Conservation (phyloP, 2,113 vertebrate species). For the Leucopsar rothschildi region DNA sequence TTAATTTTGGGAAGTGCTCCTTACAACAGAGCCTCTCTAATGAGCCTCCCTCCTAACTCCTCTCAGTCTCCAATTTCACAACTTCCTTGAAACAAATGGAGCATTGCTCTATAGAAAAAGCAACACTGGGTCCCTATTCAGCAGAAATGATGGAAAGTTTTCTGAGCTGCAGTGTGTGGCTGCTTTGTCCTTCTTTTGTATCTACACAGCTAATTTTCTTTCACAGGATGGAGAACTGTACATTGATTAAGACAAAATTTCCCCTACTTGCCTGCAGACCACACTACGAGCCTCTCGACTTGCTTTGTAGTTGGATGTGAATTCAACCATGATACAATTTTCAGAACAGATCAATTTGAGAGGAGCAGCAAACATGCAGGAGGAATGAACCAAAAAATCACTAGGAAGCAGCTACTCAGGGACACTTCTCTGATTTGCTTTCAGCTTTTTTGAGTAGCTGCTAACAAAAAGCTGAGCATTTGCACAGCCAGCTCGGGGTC, state of each 20-base stretch:
- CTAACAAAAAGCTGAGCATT: background rate
- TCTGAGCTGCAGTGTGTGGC: conserved; percentile 22
- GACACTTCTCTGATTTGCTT: background rate
- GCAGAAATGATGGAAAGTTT: conserved; percentile 51
- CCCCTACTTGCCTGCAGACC: background rate
- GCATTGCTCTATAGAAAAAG: conserved; percentile 46
- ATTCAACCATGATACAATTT: conserved; percentile 59
- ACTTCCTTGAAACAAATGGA: conserved; percentile 58
- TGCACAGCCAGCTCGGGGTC: background rate
- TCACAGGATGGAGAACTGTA: conserved; percentile 45
- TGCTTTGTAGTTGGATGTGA: conserved; percentile 27
- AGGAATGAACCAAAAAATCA: conserved; percentile 5
- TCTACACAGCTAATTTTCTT: conserved; percentile 24
- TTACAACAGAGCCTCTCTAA: conserved; percentile 18
- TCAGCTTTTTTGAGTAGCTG: background rate
- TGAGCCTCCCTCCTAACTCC: conserved; percentile 14
- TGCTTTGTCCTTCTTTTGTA: conserved; percentile 53
- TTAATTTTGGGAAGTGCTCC: conserved; percentile 29
- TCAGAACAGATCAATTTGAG: conserved; percentile 27
- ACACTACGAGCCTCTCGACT: background rate
- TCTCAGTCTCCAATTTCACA: conserved; percentile 32
- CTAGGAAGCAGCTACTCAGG: background rate
- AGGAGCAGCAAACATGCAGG: background rate
- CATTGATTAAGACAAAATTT: conserved; percentile 48
- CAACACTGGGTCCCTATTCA: conserved; percentile 31